Percentiles rank a stretch among this genome's conserved stretches.
Evolutionary conservation across 2,888 invertebrate species (phyloP).

Genomic region (Tipula confusa): DNA sequence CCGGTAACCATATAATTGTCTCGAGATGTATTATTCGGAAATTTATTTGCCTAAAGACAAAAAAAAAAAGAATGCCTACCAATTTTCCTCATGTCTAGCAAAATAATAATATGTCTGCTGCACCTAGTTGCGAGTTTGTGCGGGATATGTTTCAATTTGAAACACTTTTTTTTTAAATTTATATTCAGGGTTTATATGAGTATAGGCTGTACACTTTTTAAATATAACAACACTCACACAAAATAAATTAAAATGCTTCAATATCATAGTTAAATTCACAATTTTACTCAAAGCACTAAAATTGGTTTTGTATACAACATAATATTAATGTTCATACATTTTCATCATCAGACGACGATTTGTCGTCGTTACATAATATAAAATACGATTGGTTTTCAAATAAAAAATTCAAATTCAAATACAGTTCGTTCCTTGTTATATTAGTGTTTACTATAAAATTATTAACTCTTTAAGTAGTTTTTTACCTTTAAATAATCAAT

Average conservation of each 20-base stretch:
- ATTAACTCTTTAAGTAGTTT: neutral
- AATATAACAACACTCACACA: neutral
- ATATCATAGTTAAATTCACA: neutral
- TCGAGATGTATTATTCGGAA: neutral
- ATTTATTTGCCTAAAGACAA: neutral
- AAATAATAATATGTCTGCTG: neutral
- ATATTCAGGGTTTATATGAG: neutral
- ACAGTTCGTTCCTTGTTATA: neutral
- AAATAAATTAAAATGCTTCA: neutral
- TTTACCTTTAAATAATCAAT: neutral
- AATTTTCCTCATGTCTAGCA: neutral
- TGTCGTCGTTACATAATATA: neutral
- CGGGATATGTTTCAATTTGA: neutral
- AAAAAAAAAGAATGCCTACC: neutral
- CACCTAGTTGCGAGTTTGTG: neutral
- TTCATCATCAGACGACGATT: neutral
- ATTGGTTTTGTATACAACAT: neutral
- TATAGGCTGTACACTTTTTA: neutral
- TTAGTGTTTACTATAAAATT: neutral
- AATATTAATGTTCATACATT: neutral
- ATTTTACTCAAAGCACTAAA: neutral
- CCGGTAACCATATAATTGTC: neutral
- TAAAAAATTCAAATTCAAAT: neutral
- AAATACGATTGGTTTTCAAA: neutral
- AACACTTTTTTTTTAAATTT: neutral